Evolutionary conservation across 35 echinoderm and acorn worm species (phyloP).

Genomic region (Patiria miniata): DNA sequence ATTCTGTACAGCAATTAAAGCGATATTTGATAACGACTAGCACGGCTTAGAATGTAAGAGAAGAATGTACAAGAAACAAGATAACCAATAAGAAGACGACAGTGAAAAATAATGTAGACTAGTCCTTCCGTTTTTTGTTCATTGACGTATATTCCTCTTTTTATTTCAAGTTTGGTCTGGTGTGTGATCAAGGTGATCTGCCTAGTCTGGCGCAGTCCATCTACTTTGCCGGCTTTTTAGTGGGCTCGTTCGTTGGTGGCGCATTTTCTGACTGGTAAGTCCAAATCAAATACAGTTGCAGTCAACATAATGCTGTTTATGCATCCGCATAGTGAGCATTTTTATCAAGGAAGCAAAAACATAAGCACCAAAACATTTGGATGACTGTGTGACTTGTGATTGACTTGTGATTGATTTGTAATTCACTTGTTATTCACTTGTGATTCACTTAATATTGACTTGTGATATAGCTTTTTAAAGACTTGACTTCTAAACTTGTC

Average conservation of each 20-base stretch:
- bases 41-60: too few species aligned
- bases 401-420: too few species aligned
- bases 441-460: too few species aligned
- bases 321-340: background rate
- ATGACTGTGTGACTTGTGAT: too few species aligned
- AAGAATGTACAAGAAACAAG: too few species aligned
- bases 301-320: background rate
- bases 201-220: constrained; percentile 71
- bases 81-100: too few species aligned
- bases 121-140: too few species aligned
- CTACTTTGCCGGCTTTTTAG: constrained; percentile 69
- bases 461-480: background rate
- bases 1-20: too few species aligned
- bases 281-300: background rate
- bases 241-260: constrained; percentile 69
- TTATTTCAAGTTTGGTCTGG: constrained; percentile 69
- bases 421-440: too few species aligned
- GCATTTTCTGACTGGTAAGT: constrained; percentile 76
- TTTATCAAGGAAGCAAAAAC: background rate
- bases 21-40: too few species aligned
- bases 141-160: background rate
- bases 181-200: constrained; percentile 46
- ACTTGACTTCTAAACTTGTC: background rate
- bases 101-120: too few species aligned
- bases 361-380: background rate